A percentile compares a stretch with the other conserved stretches of the same genome.
Conservation (phyloP, 1,140 invertebrate genomes). For the Phymastichus coffea region DNA sequence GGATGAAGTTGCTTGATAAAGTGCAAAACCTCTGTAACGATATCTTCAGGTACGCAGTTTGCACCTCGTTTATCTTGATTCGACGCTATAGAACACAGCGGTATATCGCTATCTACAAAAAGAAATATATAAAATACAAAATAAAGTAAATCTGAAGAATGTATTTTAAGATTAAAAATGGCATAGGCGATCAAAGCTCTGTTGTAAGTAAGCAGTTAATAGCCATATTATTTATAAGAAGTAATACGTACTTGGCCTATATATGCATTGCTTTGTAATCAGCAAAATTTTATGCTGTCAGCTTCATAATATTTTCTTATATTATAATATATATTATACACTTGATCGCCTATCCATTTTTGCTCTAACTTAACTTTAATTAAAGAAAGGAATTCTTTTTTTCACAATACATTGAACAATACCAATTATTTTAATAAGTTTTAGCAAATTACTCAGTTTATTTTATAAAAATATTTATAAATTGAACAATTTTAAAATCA, state of each 20-base stretch:
- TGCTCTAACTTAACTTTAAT: neutral
- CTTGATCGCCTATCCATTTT: conserved; percentile 17
- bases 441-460: neutral
- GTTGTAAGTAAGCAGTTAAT: conserved; percentile 19
- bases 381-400: too few relatives aligned
- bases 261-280: neutral
- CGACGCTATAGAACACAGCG: conserved; percentile 57
- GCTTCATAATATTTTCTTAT: conserved; percentile 2
- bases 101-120: conserved; percentile 60
- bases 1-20: conserved; percentile 63
- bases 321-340: conserved; percentile 7
- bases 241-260: conserved; percentile 8
- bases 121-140: conserved; percentile 26
- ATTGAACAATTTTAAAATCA: neutral
- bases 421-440: conserved; percentile 2
- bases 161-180: conserved; percentile 24
- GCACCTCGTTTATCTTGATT: conserved; percentile 55
- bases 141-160: conserved; percentile 24
- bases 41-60: conserved; percentile 63
- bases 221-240: conserved; percentile 2
- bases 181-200: conserved; percentile 15
- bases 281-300: conserved; percentile 16
- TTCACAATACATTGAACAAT: too few relatives aligned
- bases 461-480: neutral
- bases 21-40: conserved; percentile 60